These are phyloP conservation scores for Hipposideros larvatus DNA, from an alignment of 2,797 vertebrate genomes.

Conservation along the genomic window DNA sequence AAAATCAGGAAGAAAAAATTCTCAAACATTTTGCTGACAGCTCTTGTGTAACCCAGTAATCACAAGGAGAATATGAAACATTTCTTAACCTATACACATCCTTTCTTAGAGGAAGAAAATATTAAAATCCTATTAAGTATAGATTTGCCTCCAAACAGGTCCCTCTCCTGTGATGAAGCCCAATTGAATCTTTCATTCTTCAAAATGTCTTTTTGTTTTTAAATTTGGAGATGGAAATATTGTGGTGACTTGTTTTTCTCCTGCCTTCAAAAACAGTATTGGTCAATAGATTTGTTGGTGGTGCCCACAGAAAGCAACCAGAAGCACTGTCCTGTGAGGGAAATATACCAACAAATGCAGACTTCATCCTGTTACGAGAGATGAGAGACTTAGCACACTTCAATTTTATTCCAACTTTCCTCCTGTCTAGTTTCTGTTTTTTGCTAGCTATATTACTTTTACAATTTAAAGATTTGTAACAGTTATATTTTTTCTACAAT, in stretches of 20 bases:
- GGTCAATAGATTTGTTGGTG: not conserved
- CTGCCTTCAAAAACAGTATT: not conserved
- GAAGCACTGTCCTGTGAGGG: not conserved
- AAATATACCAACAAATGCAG: not conserved
- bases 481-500: not conserved
- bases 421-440: not conserved
- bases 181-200: not conserved
- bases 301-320: not conserved
- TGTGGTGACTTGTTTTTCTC: not conserved
- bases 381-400: not conserved
- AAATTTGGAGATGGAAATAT: not conserved
- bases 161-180: not conserved
- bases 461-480: not conserved
- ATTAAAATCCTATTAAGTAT: slow-evolving; percentile 79
- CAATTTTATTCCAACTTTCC: not conserved
- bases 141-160: slow-evolving; percentile 69
- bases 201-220: slow-evolving; percentile 3
- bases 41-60: slow-evolving; percentile 82
- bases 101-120: slow-evolving; percentile 69
- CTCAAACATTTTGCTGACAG: slow-evolving; percentile 83
- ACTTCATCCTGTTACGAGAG: not conserved
- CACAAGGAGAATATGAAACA: slow-evolving; percentile 73
- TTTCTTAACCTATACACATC: slow-evolving; percentile 77
- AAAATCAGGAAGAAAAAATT: slow-evolving; percentile 83
- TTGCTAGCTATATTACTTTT: slow-evolving; percentile 10